Evolutionary conservation across 2,888 invertebrate species (phyloP).

Genomic region (Campaea margaritaria): DNA sequence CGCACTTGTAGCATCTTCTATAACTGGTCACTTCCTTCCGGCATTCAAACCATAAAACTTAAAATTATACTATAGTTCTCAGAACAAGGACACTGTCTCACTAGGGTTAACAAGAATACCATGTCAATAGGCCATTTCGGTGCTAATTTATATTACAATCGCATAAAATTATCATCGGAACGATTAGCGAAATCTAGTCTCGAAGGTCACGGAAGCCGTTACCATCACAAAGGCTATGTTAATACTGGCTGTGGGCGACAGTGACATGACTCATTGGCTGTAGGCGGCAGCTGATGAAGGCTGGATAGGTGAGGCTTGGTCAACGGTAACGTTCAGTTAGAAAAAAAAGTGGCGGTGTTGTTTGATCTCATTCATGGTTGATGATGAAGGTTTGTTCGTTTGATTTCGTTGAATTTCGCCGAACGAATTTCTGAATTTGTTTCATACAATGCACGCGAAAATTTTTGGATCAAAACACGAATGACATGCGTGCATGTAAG

Average conservation of each 20-base stretch:
- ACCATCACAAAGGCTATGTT: conserved; percentile 63
- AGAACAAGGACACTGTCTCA: neutral
- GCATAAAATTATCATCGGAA: conserved; percentile 32
- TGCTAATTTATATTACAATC: conserved; percentile 19
- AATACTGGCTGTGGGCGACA: conserved; percentile 68
- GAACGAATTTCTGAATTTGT: too few species aligned
- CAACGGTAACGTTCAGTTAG: conserved; percentile 58
- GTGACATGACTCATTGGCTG: conserved; percentile 67
- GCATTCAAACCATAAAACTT: neutral
- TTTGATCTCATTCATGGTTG: neutral
- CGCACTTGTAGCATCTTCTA: too few species aligned
- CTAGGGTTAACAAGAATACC: neutral
- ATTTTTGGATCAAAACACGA: too few species aligned
- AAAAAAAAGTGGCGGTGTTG: neutral
- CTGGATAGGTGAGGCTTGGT: conserved; percentile 61
- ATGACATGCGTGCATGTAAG: too few species aligned
- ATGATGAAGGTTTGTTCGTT: too few species aligned
- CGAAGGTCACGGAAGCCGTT: conserved; percentile 70
- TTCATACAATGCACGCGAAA: too few species aligned
- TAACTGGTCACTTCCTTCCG: too few species aligned
- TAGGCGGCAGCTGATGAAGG: conserved; percentile 76
- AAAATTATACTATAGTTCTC: neutral
- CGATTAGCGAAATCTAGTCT: conserved; percentile 51
- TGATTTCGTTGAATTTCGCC: too few species aligned
- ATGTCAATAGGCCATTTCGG: conserved; percentile 1